Evolutionary conservation across 2,888 invertebrate genomes (phyloP).

Genomic region (Pollenia amentaria): DNA sequence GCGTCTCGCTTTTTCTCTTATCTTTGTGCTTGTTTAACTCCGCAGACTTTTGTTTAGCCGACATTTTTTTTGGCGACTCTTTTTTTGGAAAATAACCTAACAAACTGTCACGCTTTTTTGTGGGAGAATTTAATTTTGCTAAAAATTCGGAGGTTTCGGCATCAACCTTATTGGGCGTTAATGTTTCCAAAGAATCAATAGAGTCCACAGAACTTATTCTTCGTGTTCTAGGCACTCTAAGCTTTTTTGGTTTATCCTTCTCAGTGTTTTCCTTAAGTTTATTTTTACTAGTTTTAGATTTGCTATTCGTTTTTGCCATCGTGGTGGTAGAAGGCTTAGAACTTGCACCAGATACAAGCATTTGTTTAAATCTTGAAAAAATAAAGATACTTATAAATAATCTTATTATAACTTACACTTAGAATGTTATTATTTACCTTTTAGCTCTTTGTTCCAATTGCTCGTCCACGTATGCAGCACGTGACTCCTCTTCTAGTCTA

Average conservation of each 20-base stretch:
- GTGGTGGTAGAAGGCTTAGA: conserved; percentile 15
- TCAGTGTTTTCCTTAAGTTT: conserved; percentile 56
- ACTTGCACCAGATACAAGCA: conserved; percentile 78
- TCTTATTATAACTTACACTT: not conserved
- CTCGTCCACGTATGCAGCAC: conserved; percentile 86
- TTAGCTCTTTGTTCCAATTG: conserved; percentile 88
- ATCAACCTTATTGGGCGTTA: conserved; percentile 56
- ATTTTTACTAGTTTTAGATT: conserved; percentile 49
- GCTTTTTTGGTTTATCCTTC: conserved; percentile 72
- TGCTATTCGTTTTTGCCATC: conserved; percentile 32
- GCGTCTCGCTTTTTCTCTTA: not conserved
- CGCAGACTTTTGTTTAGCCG: conserved; percentile 2
- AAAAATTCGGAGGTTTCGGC: conserved; percentile 85
- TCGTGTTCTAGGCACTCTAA: conserved; percentile 75
- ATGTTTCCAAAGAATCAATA: conserved; percentile 47
- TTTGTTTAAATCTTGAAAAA: conserved; percentile 80
- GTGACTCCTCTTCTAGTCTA: conserved; percentile 86
- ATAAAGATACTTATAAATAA: not conserved
- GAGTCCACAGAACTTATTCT: conserved; percentile 77
- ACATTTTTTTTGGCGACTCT: conserved; percentile 77
- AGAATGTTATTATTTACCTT: conserved; percentile 78
- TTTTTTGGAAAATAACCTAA: conserved; percentile 87
- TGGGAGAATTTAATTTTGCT: conserved; percentile 86
- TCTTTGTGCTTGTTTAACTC: not conserved
- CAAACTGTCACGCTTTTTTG: conserved; percentile 87